Base-by-base conservation (phyloP, 1,140 invertebrate species). In the Sycophila sp. region DNA sequence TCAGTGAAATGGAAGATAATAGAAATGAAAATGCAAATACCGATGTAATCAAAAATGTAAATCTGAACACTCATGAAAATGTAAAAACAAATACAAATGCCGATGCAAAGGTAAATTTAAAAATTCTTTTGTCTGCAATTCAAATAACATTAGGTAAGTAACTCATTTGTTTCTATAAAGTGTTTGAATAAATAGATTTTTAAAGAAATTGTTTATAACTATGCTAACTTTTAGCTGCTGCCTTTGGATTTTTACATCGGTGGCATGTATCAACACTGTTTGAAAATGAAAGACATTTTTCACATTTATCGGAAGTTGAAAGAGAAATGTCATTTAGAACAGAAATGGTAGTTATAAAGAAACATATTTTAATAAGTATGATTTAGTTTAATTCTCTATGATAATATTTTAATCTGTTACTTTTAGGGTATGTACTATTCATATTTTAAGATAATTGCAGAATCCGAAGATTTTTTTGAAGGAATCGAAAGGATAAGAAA, bases 381-480 rank as follows among this genome's bases (percentile, higher is more conserved):
- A 38, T 66, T 66, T 8, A 15, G 13, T 15, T 22, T 64, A 22
- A 11, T 26, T 47, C 2, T n/a, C 45, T 51, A 13, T 56, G 49
- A 17, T 36, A 59, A 47, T 22, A 15, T 30, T 55, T 22, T 24
- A 56, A 53, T 36, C 64, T 15, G n/a, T 49, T 62, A 28, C 40
- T 42, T 87, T 83, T 80, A 93, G 92, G 94, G 93, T 4, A 89
- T 96, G 77, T 96, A 96, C 81, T 96, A 95, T 81, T 95, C 93
- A 0, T 96, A 94, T 78, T 96, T 92, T 81, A 96, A 96, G 82
- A 91, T 89, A 0, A 86, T 96, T 19, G 90, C 92, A 1, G 88
- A 92, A 73, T 89, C 94, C 7, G 88, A 88, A 11, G 88, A 87
- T 5, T 91, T 92, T 73, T 69, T 86, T 2, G 85, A 89, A 4